A percentile compares a stretch with the other conserved stretches of the same genome.
Evolutionary conservation across 2,797 vertebrate genomes (phyloP).

Genomic region (Macropus fuliginosus): DNA sequence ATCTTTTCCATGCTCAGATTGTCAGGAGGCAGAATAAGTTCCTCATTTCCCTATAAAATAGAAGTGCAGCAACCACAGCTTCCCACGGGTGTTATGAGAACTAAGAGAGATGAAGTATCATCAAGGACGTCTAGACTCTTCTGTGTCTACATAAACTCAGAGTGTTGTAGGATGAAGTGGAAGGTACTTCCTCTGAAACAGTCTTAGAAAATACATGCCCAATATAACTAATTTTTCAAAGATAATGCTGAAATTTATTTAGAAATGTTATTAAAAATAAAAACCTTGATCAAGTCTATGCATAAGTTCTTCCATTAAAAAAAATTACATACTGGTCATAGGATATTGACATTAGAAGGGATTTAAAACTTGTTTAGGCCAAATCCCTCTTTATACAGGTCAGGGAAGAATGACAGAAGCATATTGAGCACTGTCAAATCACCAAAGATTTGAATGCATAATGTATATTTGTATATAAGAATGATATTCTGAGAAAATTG

Average conservation of each 20-base stretch:
- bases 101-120: background rate
- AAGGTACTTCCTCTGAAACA: conserved; percentile 11
- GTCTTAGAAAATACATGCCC: background rate
- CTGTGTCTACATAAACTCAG: background rate
- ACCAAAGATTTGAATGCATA: background rate
- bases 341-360: background rate
- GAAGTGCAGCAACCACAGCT: conserved; percentile 1
- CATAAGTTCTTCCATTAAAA: background rate
- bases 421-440: background rate
- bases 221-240: background rate
- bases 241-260: background rate
- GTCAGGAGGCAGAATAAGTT: background rate
- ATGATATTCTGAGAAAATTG: background rate
- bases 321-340: background rate
- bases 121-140: background rate
- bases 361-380: background rate
- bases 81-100: conserved; percentile 35
- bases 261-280: background rate
- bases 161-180: background rate
- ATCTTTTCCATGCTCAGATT: background rate
- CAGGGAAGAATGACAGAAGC: background rate
- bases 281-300: background rate
- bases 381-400: background rate
- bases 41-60: background rate
- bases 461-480: background rate